Conservation (phyloP, 2,113 vertebrate genomes). For the Copsychus sechellarum region DNA sequence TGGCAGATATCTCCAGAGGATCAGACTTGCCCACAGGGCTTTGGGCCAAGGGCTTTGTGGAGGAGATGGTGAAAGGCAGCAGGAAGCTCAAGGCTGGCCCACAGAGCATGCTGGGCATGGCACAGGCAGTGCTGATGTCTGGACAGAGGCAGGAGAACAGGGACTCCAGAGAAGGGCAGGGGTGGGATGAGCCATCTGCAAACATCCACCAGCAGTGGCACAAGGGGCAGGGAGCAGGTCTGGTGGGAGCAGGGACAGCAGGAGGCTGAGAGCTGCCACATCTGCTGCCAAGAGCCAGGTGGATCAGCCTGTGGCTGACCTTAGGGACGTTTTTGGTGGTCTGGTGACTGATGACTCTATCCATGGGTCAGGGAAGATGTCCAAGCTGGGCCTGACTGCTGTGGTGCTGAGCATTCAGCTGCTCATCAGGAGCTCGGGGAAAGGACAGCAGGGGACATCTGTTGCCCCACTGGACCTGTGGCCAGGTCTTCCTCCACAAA, state of each 20-base stretch:
- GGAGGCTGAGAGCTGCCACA: neutral
- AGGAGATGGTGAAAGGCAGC: neutral
- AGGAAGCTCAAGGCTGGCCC: neutral
- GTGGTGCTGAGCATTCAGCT: neutral
- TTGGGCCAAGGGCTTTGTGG: neutral
- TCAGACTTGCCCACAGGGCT: neutral
- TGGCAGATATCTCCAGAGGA: neutral
- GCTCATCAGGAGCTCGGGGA: neutral
- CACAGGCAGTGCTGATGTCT: neutral
- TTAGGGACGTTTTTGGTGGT: neutral
- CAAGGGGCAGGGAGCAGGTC: neutral
- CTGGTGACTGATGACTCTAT: neutral
- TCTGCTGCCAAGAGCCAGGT: neutral
- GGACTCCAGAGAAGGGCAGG: neutral
- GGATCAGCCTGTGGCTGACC: neutral
- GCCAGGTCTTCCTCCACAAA: neutral
- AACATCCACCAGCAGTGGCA: neutral
- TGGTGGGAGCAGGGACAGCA: neutral
- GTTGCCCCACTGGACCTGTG: neutral
- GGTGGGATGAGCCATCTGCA: neutral
- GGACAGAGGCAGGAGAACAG: neutral
- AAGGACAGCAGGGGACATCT: neutral
- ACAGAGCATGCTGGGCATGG: fast-evolving
- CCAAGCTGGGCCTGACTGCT: neutral
- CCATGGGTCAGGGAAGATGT: neutral